Conservation (phyloP, 2,113 vertebrate species). For the Hippocampus zosterae region DNA sequence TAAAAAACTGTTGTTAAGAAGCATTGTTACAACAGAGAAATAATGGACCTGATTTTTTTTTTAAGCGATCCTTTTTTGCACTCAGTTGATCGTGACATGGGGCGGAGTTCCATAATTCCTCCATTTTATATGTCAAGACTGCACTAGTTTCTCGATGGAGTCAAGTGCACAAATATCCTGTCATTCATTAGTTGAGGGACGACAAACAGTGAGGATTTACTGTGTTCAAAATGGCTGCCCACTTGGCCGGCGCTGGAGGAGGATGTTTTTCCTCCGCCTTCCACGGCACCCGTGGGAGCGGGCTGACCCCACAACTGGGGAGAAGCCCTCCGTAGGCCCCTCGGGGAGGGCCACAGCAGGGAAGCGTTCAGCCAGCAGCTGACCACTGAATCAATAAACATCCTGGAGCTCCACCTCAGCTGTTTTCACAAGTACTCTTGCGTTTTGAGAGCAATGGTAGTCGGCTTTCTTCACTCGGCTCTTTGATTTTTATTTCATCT, state of each 20-base stretch:
- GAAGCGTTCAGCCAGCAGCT: slow-evolving; percentile 35
- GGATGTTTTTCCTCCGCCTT: slow-evolving; percentile 50
- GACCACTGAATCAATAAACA: slow-evolving; percentile 54
- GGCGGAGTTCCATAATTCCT: slow-evolving; percentile 25
- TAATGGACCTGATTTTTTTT: background rate
- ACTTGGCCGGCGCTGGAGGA: slow-evolving; percentile 52
- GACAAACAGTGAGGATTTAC: slow-evolving; percentile 24
- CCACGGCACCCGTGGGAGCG: slow-evolving; percentile 50
- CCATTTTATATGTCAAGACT: slow-evolving; percentile 26
- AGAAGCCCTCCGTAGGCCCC: slow-evolving; percentile 28
- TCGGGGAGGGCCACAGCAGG: slow-evolving; percentile 35
- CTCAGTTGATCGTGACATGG: slow-evolving; percentile 40
- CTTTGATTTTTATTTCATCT: background rate
- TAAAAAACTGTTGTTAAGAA: too few relatives aligned
- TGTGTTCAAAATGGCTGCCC: slow-evolving; percentile 57
- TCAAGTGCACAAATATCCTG: slow-evolving; percentile 6
- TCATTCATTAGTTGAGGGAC: background rate
- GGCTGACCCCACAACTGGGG: slow-evolving; percentile 52
- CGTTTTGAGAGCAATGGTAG: background rate
- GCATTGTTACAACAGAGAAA: background rate
- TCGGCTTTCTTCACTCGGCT: slow-evolving; percentile 3
- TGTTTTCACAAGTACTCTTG: background rate
- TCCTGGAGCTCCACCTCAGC: slow-evolving; percentile 10
- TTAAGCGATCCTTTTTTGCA: background rate
- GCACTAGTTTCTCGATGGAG: slow-evolving; percentile 3